Conservation (phyloP, 2,797 vertebrate species). For the Peromyscus aztecus region DNA sequence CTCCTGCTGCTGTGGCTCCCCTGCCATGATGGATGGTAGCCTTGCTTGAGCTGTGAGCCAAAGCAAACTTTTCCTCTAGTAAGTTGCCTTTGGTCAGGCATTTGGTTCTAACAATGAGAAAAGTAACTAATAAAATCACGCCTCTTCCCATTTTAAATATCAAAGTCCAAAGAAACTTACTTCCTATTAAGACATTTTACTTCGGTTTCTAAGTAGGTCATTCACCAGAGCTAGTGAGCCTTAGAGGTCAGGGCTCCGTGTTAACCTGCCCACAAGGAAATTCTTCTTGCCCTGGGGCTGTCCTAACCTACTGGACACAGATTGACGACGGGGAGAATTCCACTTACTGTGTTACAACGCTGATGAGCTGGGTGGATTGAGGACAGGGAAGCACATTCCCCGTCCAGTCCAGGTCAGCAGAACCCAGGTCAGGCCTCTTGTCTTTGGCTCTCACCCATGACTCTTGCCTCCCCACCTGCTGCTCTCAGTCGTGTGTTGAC, state of each 20-base stretch:
- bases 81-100: not conserved
- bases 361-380: not conserved
- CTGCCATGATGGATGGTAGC: not conserved
- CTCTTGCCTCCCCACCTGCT: conserved; percentile 45
- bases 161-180: not conserved
- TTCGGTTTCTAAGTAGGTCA: not conserved
- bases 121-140: not conserved
- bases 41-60: not conserved
- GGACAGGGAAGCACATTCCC: not conserved
- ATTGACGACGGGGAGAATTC: not conserved
- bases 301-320: not conserved
- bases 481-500: conserved; percentile 77
- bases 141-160: not conserved
- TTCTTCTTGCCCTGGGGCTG: not conserved
- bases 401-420: not conserved
- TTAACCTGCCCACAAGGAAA: not conserved
- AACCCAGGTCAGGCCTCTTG: not conserved
- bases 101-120: not conserved
- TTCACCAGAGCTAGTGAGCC: not conserved
- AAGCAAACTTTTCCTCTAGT: not conserved
- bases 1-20: not conserved
- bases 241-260: not conserved
- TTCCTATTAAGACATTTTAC: not conserved
- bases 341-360: not conserved
- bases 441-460: not conserved